Evolutionary conservation across 1,140 invertebrate genomes (phyloP), one percentile per base, ranked within the genome.

Genomic region (Danaus melanippus): DNA sequence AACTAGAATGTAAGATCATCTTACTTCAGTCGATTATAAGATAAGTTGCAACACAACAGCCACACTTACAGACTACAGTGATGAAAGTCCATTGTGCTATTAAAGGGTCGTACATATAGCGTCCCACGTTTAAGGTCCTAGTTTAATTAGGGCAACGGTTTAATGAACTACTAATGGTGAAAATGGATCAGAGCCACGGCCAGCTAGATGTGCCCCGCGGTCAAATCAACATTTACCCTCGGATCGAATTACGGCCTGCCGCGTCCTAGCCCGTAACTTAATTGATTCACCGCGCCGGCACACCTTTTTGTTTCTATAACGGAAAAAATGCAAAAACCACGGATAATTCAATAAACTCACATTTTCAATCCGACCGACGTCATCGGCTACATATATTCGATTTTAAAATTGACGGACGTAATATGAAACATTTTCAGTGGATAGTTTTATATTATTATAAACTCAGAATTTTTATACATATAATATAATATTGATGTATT

Each of bases 211-310:
- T 68, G 67, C 67, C 70, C 72, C 60, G 66, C 70, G 79, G 78
- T 69, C 76, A 62, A 76, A 81, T 77, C 79, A 84, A 84, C 81
- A 81, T 83, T 81, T 84, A 66, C 76, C 70, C 61, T 71, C 72
- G 67, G 77, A 84, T 84, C 67, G 74, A 76, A 75, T 80, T 80
- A 80, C 77, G 67, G 60, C 46, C 42, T 65, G 66, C 59, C 66
- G 62, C 61, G 70, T 67, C 72, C 71, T 78, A 71, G 75, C 74
- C 62, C 76, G 66, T 73, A 74, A 73, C 74, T 63, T 83, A 84
- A 84, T 83, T 78, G 78, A 79, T 83, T 78, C 74, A 75, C 60
- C 76, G 79, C 66, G 70, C 57, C 69, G 61, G 63, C 74, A 66
- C 63, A 62, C 74, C 71, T 76, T 82, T 75, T 79, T 82, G 69